phyloP scores from a whole-genome alignment of 2,113 vertebrate species.

The Illadopsis cleaveri region DNA sequence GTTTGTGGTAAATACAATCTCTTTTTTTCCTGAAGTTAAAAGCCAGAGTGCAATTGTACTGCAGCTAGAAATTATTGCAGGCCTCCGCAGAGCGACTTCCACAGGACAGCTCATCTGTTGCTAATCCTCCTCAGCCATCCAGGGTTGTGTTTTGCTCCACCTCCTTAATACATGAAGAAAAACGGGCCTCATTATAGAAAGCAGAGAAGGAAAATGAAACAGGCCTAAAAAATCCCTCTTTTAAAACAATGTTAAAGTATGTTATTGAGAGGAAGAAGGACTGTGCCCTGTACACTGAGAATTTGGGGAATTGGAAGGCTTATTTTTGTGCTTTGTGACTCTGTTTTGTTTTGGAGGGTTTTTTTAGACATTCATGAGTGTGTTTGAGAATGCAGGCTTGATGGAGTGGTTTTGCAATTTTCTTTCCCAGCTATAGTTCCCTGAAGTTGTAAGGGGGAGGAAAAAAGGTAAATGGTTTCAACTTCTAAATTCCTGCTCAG shows the following conservation, averaged over 20 bases:
- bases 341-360: neutral
- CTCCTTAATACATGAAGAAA: neutral
- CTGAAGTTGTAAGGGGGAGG: neutral
- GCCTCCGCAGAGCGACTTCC: neutral
- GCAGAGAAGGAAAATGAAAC: conserved; percentile 26
- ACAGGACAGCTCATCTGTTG: conserved; percentile 32
- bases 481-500: conserved; percentile 14
- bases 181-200: neutral
- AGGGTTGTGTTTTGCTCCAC: conserved; percentile 15
- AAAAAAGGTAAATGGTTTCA: conserved; percentile 12
- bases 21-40: neutral
- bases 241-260: neutral
- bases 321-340: neutral
- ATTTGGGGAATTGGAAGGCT: neutral
- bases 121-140: conserved; percentile 6
- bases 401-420: neutral
- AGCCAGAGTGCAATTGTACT: neutral
- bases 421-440: neutral
- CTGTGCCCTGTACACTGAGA: neutral
- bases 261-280: neutral
- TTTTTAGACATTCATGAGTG: neutral
- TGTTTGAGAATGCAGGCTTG: neutral
- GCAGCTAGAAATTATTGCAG: neutral
- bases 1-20: neutral
- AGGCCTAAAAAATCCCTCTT: neutral